A percentile compares a stretch with the other conserved stretches of the same genome.
Evolutionary conservation across 1,140 invertebrate genomes (phyloP).

Genomic region (Drosophila novamexicana): DNA sequence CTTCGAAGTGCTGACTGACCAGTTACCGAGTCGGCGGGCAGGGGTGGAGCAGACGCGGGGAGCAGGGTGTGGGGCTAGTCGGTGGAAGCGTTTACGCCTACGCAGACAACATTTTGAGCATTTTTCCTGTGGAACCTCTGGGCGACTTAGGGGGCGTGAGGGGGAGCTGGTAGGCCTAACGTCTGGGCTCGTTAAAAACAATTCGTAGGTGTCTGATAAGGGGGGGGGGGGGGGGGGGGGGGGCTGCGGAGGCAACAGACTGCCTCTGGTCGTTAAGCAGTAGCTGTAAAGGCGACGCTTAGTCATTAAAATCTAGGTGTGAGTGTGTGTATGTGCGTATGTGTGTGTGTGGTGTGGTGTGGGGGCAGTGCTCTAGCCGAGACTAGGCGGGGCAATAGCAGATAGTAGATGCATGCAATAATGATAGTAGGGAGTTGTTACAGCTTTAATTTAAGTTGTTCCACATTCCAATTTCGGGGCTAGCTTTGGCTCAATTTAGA

Average conservation of each 20-base stretch:
- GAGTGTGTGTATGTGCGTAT: not conserved
- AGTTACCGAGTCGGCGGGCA: constrained; percentile 8
- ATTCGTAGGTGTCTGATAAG: constrained; percentile 16
- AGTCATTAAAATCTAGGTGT: constrained; percentile 48
- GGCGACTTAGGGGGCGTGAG: not conserved
- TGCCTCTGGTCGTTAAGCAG: constrained; percentile 49
- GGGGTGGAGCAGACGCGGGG: not conserved
- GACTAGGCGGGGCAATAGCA: not conserved
- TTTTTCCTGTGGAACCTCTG: constrained; percentile 19
- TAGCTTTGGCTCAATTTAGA: not conserved
- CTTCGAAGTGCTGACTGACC: constrained; percentile 34
- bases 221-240: not conserved
- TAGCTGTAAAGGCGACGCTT: constrained; percentile 54
- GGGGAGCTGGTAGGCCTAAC: constrained; percentile 18
- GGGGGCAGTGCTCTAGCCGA: not conserved
- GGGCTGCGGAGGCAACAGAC: constrained; percentile 2
- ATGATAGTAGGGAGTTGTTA: constrained; percentile 21
- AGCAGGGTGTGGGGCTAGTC: not conserved
- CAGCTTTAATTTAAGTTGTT: constrained; percentile 12
- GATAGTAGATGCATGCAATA: constrained; percentile 33
- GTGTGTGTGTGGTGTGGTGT: not conserved
- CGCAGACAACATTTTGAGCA: constrained; percentile 33
- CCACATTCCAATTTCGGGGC: not conserved
- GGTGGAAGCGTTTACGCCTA: constrained; percentile 48
- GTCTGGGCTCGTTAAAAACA: constrained; percentile 56